Evolutionary conservation across 2,888 invertebrate species (phyloP).

Genomic region (Lepidocyrtoides sp.): DNA sequence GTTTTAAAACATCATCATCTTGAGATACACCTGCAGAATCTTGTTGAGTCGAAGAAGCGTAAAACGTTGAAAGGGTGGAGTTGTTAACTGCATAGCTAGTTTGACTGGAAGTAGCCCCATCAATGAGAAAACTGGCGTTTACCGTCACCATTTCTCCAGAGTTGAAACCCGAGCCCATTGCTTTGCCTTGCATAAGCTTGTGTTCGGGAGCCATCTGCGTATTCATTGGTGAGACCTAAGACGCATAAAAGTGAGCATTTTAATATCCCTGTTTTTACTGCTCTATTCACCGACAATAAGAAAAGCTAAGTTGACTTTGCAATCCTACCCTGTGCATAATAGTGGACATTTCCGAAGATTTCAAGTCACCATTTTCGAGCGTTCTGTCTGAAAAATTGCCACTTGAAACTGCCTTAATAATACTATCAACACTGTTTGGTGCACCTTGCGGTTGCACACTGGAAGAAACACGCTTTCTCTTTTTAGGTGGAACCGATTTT

Average conservation of each 20-base stretch:
- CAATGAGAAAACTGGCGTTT: conserved; percentile 74
- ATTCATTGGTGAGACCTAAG: conserved; percentile 35
- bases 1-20: conserved; percentile 10
- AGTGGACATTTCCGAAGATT: conserved; percentile 10
- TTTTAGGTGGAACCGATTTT: conserved; percentile 74
- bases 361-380: conserved; percentile 28
- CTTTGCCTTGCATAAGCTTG: conserved; percentile 74
- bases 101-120: conserved; percentile 30
- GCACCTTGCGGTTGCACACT: conserved; percentile 16
- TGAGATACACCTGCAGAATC: background rate
- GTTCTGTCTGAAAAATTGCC: conserved; percentile 17
- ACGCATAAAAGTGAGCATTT: background rate
- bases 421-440: conserved; percentile 52
- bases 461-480: conserved; percentile 61
- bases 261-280: background rate
- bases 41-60: conserved; percentile 7
- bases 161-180: conserved; percentile 56
- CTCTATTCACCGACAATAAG: too few species aligned
- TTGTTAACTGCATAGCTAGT: background rate
- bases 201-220: conserved; percentile 65
- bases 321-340: conserved; percentile 72
- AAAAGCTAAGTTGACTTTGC: background rate
- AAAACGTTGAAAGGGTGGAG: background rate
- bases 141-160: conserved; percentile 73
- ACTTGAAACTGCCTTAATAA: conserved; percentile 71